A percentile compares a stretch with the other conserved stretches of the same genome.
Evolutionary conservation across 2,888 invertebrate species (phyloP).

Genomic region (Troides helena): DNA sequence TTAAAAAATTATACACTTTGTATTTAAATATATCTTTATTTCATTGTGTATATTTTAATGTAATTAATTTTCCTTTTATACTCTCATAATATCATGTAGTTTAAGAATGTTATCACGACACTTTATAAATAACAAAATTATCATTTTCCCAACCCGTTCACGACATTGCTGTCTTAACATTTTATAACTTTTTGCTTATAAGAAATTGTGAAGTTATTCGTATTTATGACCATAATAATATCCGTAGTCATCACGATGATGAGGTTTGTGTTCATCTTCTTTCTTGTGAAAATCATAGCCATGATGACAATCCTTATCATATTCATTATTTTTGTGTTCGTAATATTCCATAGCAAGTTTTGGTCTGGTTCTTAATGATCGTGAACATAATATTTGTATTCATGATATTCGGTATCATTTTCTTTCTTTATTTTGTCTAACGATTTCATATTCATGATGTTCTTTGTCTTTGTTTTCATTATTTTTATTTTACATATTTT

Average conservation of each 20-base stretch:
- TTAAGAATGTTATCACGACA: not conserved
- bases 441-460: constrained; percentile 37
- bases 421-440: constrained; percentile 8
- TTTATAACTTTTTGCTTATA: not conserved
- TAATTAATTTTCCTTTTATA: not conserved
- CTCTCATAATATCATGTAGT: constrained; percentile 1
- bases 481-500: constrained; percentile 1
- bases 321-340: constrained; percentile 1
- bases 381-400: constrained; percentile 31
- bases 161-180: not conserved
- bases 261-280: not conserved
- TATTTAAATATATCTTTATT: not conserved
- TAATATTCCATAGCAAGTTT: constrained; percentile 17
- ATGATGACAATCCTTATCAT: constrained; percentile 1
- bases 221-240: constrained; percentile 5
- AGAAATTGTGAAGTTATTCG: not conserved
- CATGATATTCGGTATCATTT: constrained; percentile 38
- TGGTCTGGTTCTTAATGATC: constrained; percentile 9
- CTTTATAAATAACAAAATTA: not conserved
- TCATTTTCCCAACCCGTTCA: not conserved
- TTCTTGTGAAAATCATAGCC: constrained; percentile 4
- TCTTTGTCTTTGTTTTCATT: constrained; percentile 13
- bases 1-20: too few species aligned
- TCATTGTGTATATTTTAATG: not conserved
- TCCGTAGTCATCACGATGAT: not conserved